These are phyloP conservation scores for Champsocephalus esox DNA, from an alignment of 2,797 vertebrate species.

Conservation along the genomic window DNA sequence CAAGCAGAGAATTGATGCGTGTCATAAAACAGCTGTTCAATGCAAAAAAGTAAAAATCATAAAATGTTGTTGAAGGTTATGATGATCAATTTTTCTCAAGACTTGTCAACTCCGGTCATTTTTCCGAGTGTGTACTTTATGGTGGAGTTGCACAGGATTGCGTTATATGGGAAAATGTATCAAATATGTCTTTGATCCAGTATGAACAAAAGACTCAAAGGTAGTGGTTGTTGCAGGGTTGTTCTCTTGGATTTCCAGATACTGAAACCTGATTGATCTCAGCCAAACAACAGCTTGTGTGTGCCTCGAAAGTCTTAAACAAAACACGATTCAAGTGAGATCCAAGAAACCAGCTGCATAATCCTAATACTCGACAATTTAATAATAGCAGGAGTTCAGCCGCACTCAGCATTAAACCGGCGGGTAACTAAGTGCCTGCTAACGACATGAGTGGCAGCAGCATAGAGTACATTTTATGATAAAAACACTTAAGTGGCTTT, in stretches of 20 bases:
- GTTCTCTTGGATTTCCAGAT: neutral
- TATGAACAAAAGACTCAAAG: constrained; percentile 21
- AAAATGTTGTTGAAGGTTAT: neutral
- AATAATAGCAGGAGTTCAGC: constrained; percentile 25
- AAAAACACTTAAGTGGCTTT: constrained; percentile 5
- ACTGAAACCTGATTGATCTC: neutral
- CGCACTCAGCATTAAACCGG: constrained; percentile 6
- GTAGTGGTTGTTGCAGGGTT: constrained; percentile 4
- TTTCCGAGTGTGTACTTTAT: constrained; percentile 13
- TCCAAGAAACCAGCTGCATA: constrained; percentile 2
- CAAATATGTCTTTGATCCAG: constrained; percentile 36
- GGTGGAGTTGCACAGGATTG: constrained; percentile 36
- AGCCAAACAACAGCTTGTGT: constrained; percentile 7
- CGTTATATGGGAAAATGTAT: constrained; percentile 15
- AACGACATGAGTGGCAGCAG: constrained; percentile 14
- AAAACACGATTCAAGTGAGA: neutral
- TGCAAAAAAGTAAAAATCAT: neutral
- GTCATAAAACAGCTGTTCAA: neutral
- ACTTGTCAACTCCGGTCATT: neutral
- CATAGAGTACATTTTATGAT: constrained; percentile 17
- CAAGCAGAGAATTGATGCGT: neutral
- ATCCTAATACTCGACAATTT: neutral
- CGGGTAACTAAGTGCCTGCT: constrained; percentile 13
- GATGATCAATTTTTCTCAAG: neutral
- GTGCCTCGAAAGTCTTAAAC: no score